Evolutionary conservation across 2,888 invertebrate species (phyloP), one percentile per base, ranked within the genome.

Genomic region (Dysmachus trigonus): DNA sequence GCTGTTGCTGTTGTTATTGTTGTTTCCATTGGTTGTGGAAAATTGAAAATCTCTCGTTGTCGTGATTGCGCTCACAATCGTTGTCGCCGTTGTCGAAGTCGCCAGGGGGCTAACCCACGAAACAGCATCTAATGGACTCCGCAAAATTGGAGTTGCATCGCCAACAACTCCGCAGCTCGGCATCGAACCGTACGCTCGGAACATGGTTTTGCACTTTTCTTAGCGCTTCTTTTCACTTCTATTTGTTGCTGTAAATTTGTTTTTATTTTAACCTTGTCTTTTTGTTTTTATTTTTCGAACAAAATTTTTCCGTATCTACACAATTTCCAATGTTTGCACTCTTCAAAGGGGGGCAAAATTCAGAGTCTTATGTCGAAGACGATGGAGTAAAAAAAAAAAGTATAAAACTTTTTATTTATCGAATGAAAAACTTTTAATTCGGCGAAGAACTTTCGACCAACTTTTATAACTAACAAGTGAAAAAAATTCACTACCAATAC

Each of bases 61-160:
- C 13, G 81, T 53, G 33, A 71, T 71, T 51, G 51, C 31, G 10
- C 31, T 51, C 7, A 31, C 22, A 31, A 81, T 53, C 27, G 74
- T 62, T 38, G 87, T 81, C n/a, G 86, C 33, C 22, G 73, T 74
- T 35, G 87, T 85, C 22, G 86, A 51, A 30, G 53, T 81, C 73
- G 86, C 79, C 74, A 87, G 38, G 13, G 87, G 85, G 81, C 85
- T 85, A 3, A 74, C 76, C 87, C 87, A 87, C 13, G 87, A 74
- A 7, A 85, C 73, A 41, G 86, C 86, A 86, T 87, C 87, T 38
- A 87, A 86, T 27, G 87, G 86, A 79, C 81, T 86, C 10, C 53
- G 86, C 33, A 86, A 53, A 18, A 86, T 83, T 41, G 83, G 83
- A 22, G 72, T 27, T 85, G 74, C 74, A 85, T 85, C 74, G 7